Percentiles rank a stretch among this genome's conserved stretches.
phyloP scores from a whole-genome alignment of 2,797 vertebrate species.

The Lacerta bilineata region DNA sequence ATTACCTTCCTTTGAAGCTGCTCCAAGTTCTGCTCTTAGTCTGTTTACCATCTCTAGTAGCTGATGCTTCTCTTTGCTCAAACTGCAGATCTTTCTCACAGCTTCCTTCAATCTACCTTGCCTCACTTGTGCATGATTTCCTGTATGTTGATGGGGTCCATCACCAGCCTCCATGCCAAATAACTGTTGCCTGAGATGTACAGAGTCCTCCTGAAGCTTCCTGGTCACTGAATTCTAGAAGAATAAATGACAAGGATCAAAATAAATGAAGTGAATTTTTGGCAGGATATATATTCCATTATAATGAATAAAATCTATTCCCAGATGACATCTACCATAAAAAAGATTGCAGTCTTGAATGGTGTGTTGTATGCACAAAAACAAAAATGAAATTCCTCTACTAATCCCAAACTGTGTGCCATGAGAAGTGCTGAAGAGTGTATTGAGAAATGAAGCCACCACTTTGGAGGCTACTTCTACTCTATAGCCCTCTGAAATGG shows the following conservation, averaged over 20 bases:
- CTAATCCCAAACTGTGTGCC: not conserved
- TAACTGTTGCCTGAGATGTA: slow-evolving; percentile 69
- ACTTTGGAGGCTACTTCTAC: not conserved
- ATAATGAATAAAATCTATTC: not conserved
- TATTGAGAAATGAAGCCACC: not conserved
- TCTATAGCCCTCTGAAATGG: not conserved
- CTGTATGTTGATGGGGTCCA: slow-evolving; percentile 27
- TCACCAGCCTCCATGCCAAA: slow-evolving; percentile 20
- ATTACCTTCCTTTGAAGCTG: slow-evolving; percentile 66
- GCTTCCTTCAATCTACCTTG: slow-evolving; percentile 85
- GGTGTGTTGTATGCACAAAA: not conserved
- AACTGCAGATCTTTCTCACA: slow-evolving; percentile 78
- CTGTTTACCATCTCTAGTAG: slow-evolving; percentile 90
- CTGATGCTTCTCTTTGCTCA: slow-evolving; percentile 87
- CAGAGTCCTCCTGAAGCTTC: slow-evolving; percentile 75
- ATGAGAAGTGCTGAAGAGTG: not conserved
- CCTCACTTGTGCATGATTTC: slow-evolving; percentile 51
- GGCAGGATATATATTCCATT: not conserved
- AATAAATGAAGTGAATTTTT: slow-evolving; percentile 1
- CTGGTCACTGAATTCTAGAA: slow-evolving; percentile 73
- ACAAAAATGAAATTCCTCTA: not conserved
- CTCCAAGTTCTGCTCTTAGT: slow-evolving; percentile 81
- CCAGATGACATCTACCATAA: not conserved
- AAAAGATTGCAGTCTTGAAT: not conserved
- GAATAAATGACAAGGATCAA: not conserved